Percentiles rank a stretch among this genome's conserved stretches.
Conservation (phyloP, 1,140 invertebrate genomes). For the Zaprionus vittiger region DNA sequence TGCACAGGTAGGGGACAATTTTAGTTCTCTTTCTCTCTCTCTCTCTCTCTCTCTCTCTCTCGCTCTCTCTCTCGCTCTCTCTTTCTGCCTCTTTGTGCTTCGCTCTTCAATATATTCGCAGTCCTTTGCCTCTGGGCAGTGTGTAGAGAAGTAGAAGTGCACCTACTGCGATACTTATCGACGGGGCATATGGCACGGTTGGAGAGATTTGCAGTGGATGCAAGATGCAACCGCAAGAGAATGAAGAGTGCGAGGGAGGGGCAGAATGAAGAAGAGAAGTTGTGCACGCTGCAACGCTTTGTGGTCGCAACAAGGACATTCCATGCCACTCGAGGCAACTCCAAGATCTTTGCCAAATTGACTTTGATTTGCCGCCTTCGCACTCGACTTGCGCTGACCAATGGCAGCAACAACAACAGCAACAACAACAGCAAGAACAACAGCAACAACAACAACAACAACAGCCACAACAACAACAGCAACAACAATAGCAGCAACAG, state of each 20-base stretch:
- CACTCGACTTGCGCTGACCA: constrained; percentile 31
- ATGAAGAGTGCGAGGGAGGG: background rate
- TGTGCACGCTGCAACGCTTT: constrained; percentile 22
- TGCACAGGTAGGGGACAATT: no score
- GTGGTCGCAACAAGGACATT: constrained; percentile 46
- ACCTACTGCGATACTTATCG: no score
- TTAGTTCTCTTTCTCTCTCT: no score
- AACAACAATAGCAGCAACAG: background rate
- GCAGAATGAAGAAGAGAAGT: background rate
- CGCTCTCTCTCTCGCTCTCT: no score
- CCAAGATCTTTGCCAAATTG: constrained; percentile 47
- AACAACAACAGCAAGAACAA: background rate
- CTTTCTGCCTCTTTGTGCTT: no score
- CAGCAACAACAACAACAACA: background rate
- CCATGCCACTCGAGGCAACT: constrained; percentile 42
- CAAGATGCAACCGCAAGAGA: no score
- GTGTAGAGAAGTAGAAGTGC: no score
- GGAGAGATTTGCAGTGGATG: no score
- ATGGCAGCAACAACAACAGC: background rate
- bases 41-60: no score
- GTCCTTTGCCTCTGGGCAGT: no score
- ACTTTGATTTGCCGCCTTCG: constrained; percentile 49
- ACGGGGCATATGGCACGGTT: no score
- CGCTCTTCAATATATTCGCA: no score
- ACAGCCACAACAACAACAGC: background rate